Evolutionary conservation across 2,797 vertebrate genomes (phyloP).

Genomic region (Tinamus major): DNA sequence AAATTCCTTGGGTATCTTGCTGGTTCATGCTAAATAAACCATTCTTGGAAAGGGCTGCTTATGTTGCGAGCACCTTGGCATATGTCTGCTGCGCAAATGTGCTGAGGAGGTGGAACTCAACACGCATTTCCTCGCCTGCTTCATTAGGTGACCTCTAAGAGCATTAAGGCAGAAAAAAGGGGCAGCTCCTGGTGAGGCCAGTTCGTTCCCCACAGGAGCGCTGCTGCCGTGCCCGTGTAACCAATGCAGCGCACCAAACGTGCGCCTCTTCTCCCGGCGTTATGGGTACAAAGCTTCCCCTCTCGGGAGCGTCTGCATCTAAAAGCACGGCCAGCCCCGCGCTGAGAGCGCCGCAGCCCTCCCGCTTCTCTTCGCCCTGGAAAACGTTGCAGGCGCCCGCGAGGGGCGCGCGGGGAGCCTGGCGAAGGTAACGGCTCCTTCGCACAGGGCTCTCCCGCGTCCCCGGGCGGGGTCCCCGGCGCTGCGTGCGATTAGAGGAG

Average conservation of each 20-base stretch:
- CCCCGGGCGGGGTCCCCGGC: no score
- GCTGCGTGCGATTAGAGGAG: no score
- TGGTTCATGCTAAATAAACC: rapidly evolving
- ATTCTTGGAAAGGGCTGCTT: rapidly evolving
- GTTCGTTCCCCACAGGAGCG: rapidly evolving
- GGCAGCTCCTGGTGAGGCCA: rapidly evolving
- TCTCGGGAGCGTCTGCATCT: rapidly evolving
- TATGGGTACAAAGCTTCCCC: no score
- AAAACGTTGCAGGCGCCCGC: no score
- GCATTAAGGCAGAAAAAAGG: rapidly evolving
- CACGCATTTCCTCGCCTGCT: no score
- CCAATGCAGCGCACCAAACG: neutral
- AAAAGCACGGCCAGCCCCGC: no score
- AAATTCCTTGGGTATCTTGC: neutral
- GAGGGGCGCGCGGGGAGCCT: no score
- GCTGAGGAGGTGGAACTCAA: neutral
- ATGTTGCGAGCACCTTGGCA: rapidly evolving
- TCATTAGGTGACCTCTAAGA: no score
- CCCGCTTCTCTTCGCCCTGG: no score
- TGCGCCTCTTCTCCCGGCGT: no score
- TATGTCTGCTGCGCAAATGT: rapidly evolving
- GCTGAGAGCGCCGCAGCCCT: rapidly evolving
- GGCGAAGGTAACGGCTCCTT: no score
- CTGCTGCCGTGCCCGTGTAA: rapidly evolving
- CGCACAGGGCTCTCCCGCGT: no score